phyloP scores from a whole-genome alignment of 1,140 invertebrate species.

The Pseudomyrmex dendroicus region DNA sequence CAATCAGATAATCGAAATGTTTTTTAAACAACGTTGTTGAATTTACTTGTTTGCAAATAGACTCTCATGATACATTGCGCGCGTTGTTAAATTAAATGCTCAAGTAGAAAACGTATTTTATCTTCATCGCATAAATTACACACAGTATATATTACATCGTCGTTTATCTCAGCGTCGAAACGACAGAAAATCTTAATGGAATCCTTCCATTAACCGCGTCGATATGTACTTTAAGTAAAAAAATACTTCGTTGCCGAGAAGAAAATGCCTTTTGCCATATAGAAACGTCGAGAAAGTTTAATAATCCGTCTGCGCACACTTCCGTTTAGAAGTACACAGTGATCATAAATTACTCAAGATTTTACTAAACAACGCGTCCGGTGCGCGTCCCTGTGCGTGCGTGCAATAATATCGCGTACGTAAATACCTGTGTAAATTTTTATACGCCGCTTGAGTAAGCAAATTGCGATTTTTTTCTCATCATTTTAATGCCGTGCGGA shows the following conservation, averaged over 20 bases:
- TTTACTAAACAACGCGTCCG: slow-evolving; percentile 24
- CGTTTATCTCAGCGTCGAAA: neutral
- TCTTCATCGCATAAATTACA: slow-evolving; percentile 40
- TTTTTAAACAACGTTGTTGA: slow-evolving; percentile 2
- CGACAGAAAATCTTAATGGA: slow-evolving; percentile 9
- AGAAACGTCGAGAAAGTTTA: slow-evolving; percentile 29
- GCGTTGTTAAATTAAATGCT: slow-evolving; percentile 13
- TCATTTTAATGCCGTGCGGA: neutral
- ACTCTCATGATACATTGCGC: neutral
- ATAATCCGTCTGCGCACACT: slow-evolving; percentile 7
- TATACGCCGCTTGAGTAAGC: neutral
- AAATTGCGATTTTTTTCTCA: neutral
- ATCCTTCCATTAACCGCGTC: slow-evolving; percentile 4
- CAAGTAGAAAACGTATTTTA: slow-evolving; percentile 14
- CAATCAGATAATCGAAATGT: neutral
- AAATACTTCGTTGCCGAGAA: slow-evolving; percentile 2
- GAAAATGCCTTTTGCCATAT: slow-evolving; percentile 40
- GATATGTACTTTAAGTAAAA: slow-evolving; percentile 34
- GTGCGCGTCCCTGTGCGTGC: too few relatives aligned
- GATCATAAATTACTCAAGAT: slow-evolving; percentile 65
- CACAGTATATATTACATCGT: neutral
- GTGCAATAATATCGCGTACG: neutral
- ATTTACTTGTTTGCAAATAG: slow-evolving; percentile 3
- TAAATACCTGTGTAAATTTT: too few relatives aligned
- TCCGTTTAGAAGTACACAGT: slow-evolving; percentile 18